phyloP scores from a whole-genome alignment of 2,113 vertebrate genomes.

The Chionodraco myersi region DNA sequence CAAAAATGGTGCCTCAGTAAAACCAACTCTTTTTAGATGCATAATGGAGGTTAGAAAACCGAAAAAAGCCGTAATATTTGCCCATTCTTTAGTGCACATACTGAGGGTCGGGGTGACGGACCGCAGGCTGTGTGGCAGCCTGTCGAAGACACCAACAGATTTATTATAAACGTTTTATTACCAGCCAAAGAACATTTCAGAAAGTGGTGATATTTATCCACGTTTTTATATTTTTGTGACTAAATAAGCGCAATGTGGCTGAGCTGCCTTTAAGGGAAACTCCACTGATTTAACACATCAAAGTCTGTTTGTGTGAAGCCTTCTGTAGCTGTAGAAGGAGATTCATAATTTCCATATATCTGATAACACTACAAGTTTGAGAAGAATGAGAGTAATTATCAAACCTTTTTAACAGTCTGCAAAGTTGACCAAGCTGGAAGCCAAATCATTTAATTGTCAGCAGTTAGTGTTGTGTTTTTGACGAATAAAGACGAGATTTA shows the following conservation, averaged over 20 bases:
- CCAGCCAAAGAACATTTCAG: not conserved
- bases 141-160: slow-evolving; percentile 8
- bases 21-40: slow-evolving; percentile 74
- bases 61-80: slow-evolving; percentile 65
- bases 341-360: not conserved
- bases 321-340: not conserved
- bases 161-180: not conserved
- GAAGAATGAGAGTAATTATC: too few species aligned
- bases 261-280: not conserved
- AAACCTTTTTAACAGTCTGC: not conserved
- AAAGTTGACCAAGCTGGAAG: not conserved
- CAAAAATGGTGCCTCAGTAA: slow-evolving; percentile 73
- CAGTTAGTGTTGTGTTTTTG: not conserved
- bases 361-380: not conserved
- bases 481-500: slow-evolving; percentile 1
- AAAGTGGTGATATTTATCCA: not conserved
- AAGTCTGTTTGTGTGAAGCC: not conserved
- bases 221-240: not conserved
- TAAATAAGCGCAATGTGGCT: not conserved
- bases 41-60: slow-evolving; percentile 63
- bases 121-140: slow-evolving; percentile 44
- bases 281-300: not conserved
- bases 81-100: slow-evolving; percentile 45
- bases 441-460: not conserved
- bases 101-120: slow-evolving; percentile 40